Percentiles rank a stretch among this genome's conserved stretches.
phyloP scores from a whole-genome alignment of 1,140 invertebrate genomes.

The Drusus annulatus region DNA sequence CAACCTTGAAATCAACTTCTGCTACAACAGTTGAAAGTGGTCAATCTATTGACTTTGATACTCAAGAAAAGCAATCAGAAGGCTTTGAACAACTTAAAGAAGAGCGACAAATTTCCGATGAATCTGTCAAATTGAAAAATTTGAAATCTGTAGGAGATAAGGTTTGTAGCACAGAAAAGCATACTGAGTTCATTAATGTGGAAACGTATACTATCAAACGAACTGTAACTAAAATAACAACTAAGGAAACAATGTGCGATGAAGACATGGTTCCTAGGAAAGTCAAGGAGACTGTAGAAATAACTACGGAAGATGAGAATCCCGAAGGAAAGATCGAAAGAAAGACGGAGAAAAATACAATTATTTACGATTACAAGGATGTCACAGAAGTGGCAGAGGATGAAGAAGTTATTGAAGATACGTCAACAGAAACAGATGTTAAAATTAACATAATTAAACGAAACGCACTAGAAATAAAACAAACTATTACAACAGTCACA shows the following conservation, averaged over 20 bases:
- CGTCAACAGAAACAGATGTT: constrained; percentile 68
- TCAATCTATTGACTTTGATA: constrained; percentile 48
- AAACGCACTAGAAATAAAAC: constrained; percentile 66
- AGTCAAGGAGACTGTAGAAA: constrained; percentile 52
- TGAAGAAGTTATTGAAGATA: constrained; percentile 63
- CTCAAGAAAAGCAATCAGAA: constrained; percentile 54
- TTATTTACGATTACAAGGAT: constrained; percentile 47
- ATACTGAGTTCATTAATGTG: constrained; percentile 50
- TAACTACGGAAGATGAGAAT: constrained; percentile 53
- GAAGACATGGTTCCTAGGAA: constrained; percentile 43
- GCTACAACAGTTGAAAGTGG: constrained; percentile 20
- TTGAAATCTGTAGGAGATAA: constrained; percentile 47
- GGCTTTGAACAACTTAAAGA: background rate
- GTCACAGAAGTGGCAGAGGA: constrained; percentile 23
- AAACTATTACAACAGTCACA: constrained; percentile 69
- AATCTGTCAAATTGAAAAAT: constrained; percentile 38
- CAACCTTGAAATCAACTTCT: constrained; percentile 68
- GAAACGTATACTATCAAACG: constrained; percentile 51
- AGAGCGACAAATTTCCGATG: constrained; percentile 17
- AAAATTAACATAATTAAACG: constrained; percentile 67
- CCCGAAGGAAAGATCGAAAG: constrained; percentile 52
- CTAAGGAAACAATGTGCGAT: constrained; percentile 53
- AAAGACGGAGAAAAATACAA: constrained; percentile 51
- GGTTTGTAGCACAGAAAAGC: constrained; percentile 52
- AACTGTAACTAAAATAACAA: constrained; percentile 49